Evolutionary conservation across 2,888 invertebrate species (phyloP), one percentile per base, ranked within the genome.

Genomic region (Folsomia candida): DNA sequence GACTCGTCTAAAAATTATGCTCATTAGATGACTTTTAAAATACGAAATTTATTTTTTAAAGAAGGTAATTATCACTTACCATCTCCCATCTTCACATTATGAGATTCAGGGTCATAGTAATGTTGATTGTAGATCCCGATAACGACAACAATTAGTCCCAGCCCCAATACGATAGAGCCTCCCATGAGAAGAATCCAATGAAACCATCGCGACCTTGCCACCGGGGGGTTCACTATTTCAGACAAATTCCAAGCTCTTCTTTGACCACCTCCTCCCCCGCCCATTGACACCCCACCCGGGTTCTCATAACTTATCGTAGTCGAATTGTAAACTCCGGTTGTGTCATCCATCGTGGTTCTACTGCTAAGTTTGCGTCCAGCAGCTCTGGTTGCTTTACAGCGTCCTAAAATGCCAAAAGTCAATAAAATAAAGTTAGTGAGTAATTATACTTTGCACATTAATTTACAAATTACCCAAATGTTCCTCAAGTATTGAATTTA

Each of bases 271-370:
- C 29, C 29, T 9, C 62, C 29, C 28, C n/a, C 24, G 18, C 24
- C 28, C 2, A 26, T 18, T 27, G 28, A 28, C 57, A 71, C 61
- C 0, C 68, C 37, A 1, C 67, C 69, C 2, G 69, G 64, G 58
- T 73, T 71, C 54, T 73, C 76, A 29, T 76, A 76, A 59, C 76
- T 73, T n/a, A 76, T 73, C 18, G 76, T 76, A 6, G 76, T 76
- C 2, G 76, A 76, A 57, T 76, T 76, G 51, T 76, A 76, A 20
- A 76, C 76, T 24, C 59, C 59, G 1, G 76, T n/a, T n/a, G n/a
- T 71, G 47, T 76, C 76, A 20, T 60, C 71, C 75, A 75, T 75
- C 26, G 4, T 69, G n/a, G n/a, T n/a, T n/a, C n/a, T n/a, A n/a
- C n/a, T n/a, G n/a, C n/a, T n/a, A n/a, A n/a, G n/a, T n/a, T n/a